Evolutionary conservation across 2,888 invertebrate genomes (phyloP).

Genomic region (Leptodirus hochenwartii): DNA sequence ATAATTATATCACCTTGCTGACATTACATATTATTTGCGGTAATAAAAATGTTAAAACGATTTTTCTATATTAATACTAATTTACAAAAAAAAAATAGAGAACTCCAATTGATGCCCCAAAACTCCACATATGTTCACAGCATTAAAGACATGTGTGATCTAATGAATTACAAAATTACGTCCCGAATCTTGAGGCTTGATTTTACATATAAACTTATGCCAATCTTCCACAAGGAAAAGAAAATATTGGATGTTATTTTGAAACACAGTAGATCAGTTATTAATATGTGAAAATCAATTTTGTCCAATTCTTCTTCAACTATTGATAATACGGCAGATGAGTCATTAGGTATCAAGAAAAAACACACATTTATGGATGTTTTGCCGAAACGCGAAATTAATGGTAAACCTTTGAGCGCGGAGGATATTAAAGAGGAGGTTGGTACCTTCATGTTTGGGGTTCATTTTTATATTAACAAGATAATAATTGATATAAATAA

Average conservation of each 20-base stretch:
- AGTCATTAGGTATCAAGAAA: conserved; percentile 8
- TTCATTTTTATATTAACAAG: conserved; percentile 5
- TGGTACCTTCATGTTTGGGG: conserved; percentile 14
- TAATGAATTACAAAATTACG: too few species aligned
- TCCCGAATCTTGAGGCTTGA: neutral
- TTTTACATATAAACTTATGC: neutral
- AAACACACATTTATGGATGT: conserved; percentile 12
- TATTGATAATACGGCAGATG: too few species aligned
- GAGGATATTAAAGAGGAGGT: conserved; percentile 23
- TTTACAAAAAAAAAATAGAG: too few species aligned
- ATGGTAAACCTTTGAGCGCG: conserved; percentile 40
- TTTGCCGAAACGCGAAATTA: conserved; percentile 9
- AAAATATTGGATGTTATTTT: neutral
- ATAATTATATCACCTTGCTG: conserved; percentile 40
- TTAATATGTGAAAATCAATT: too few species aligned
- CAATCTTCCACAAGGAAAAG: neutral
- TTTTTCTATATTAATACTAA: too few species aligned
- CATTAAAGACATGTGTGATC: conserved; percentile 1
- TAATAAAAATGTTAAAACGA: conserved; percentile 19
- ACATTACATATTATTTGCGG: conserved; percentile 49
- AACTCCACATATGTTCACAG: conserved; percentile 2
- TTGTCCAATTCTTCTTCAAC: too few species aligned
- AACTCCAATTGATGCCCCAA: too few species aligned
- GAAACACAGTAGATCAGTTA: neutral
- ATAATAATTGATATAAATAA: neutral